These are phyloP conservation scores for Trichonephila clavata DNA, from an alignment of 1,140 invertebrate genomes.

Conservation along the genomic window DNA sequence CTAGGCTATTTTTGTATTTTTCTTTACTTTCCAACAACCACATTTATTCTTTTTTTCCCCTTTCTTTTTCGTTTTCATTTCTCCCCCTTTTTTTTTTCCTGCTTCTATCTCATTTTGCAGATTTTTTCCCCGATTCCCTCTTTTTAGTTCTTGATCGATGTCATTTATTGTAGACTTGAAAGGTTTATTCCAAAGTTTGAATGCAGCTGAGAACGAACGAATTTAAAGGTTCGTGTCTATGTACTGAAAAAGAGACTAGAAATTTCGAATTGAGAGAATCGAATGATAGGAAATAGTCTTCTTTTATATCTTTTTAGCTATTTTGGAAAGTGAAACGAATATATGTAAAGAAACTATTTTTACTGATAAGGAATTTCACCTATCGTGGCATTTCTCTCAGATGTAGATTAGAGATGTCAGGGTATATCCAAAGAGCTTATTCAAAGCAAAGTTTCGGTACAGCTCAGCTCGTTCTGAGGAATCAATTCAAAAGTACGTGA, in stretches of 20 bases:
- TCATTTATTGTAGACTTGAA: constrained; percentile 55
- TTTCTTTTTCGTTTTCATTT: too few species aligned
- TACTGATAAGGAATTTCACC: constrained; percentile 26
- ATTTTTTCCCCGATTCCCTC: constrained; percentile 10
- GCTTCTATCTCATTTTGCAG: constrained; percentile 20
- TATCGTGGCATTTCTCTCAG: background rate
- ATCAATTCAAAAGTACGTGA: background rate
- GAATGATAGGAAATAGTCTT: background rate
- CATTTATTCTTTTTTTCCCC: background rate
- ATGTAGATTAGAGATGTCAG: background rate
- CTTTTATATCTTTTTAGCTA: background rate
- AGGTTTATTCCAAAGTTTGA: constrained; percentile 54
- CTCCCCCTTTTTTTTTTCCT: background rate
- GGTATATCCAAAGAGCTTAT: background rate
- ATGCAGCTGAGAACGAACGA: constrained; percentile 19
- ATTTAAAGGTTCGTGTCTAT: constrained; percentile 16
- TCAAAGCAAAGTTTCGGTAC: background rate
- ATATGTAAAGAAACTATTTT: background rate
- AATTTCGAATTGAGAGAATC: constrained; percentile 25
- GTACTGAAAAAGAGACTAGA: background rate
- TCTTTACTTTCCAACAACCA: constrained; percentile 4
- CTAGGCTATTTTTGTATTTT: constrained; percentile 27
- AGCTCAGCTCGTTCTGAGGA: background rate
- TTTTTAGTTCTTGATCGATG: constrained; percentile 53
- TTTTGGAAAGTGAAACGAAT: background rate